These are phyloP conservation scores for Melanargia galathea DNA, from an alignment of 2,888 invertebrate species.

Conservation along the genomic window DNA sequence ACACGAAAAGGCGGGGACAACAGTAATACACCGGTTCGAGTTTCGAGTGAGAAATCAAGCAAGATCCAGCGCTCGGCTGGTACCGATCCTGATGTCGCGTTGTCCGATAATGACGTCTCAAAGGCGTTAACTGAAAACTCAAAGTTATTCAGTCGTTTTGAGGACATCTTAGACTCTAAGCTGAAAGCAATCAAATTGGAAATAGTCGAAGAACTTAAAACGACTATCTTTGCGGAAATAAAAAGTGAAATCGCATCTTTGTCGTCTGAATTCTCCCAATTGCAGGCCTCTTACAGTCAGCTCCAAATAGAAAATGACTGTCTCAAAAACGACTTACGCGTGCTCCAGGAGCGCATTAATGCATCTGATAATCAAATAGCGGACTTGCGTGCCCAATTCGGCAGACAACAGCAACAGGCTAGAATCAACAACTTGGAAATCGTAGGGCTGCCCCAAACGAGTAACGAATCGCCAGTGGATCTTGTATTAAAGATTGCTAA, in stretches of 20 bases:
- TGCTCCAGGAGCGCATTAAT: not conserved
- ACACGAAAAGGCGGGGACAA: slow-evolving; percentile 21
- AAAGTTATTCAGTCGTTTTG: slow-evolving; percentile 9
- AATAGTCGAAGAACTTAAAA: slow-evolving; percentile 16
- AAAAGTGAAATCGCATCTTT: slow-evolving; percentile 10
- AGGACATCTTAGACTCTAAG: slow-evolving; percentile 9
- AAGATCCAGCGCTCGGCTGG: not conserved
- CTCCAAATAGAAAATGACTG: slow-evolving; percentile 17
- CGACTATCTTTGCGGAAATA: slow-evolving; percentile 12
- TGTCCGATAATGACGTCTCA: not conserved
- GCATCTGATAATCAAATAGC: not conserved
- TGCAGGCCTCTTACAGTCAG: slow-evolving; percentile 10
- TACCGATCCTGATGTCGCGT: not conserved
- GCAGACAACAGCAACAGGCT: not conserved
- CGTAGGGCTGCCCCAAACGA: not conserved
- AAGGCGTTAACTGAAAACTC: not conserved
- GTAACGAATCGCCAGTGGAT: not conserved
- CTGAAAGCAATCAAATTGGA: slow-evolving; percentile 13
- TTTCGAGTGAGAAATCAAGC: not conserved
- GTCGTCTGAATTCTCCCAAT: no score
- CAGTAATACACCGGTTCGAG: slow-evolving; percentile 20
- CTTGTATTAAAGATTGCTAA: not conserved
- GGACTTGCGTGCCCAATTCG: slow-evolving; percentile 12
- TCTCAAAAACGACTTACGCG: slow-evolving; percentile 5
- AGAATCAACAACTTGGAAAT: no score